A percentile compares a stretch with the other conserved stretches of the same genome.
These are phyloP conservation scores for Ptilonorhynchus violaceus DNA, from an alignment of 2,113 vertebrate species.

Conservation along the genomic window DNA sequence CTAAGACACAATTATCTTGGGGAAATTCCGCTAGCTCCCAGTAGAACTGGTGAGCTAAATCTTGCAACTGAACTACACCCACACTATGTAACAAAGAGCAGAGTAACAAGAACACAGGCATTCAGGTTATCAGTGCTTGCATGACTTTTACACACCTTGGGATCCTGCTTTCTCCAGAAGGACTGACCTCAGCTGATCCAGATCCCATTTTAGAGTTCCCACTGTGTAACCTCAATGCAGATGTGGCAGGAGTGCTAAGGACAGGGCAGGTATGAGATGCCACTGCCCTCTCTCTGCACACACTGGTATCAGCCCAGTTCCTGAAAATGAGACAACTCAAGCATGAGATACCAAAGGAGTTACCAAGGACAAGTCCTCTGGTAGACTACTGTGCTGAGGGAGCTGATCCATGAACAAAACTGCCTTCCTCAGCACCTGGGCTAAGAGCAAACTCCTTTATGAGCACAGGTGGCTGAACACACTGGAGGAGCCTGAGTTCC, in stretches of 20 bases:
- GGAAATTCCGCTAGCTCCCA: background rate
- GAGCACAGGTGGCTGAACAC: background rate
- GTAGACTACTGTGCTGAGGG: background rate
- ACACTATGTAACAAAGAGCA: background rate
- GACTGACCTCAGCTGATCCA: background rate
- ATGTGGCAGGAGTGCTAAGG: rapidly evolving
- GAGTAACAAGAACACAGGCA: background rate
- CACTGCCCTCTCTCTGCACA: background rate
- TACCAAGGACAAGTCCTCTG: background rate
- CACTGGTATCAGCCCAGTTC: rapidly evolving
- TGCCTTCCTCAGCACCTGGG: background rate
- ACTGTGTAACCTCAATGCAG: background rate
- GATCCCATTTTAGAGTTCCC: background rate
- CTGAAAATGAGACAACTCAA: background rate
- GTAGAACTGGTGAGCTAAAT: background rate
- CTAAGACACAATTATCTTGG: background rate
- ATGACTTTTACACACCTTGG: background rate
- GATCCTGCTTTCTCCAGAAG: background rate
- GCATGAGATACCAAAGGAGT: background rate
- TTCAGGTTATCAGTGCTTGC: background rate
- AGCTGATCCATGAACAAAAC: background rate
- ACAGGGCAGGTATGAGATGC: background rate
- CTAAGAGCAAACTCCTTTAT: background rate
- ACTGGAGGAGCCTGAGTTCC: background rate
- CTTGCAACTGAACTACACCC: background rate